A percentile compares a stretch with the other conserved stretches of the same genome.
These are phyloP conservation scores for Pontoporia blainvillei DNA, from an alignment of 2,113 vertebrate species.

Conservation along the genomic window DNA sequence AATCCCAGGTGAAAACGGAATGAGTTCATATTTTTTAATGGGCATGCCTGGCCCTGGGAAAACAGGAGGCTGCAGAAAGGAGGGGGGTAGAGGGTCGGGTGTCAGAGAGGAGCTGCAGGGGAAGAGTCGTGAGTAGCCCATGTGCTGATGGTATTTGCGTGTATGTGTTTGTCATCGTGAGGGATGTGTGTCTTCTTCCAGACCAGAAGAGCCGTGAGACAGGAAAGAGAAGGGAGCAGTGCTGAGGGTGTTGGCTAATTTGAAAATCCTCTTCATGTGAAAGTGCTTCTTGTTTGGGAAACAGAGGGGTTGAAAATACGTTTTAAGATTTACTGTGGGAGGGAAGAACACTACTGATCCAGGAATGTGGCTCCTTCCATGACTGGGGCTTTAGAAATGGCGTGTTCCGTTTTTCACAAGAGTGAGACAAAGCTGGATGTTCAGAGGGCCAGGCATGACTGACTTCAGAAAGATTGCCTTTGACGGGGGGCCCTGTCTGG, in stretches of 20 bases:
- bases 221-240: background rate
- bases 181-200: background rate
- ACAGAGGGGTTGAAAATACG: background rate
- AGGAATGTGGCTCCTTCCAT: accelerated
- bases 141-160: background rate
- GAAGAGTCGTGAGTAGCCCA: background rate
- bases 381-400: background rate
- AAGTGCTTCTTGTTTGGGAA: too few species aligned
- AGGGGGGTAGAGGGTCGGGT: background rate
- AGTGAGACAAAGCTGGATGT: background rate
- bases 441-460: too few species aligned
- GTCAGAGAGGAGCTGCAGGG: background rate
- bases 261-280: background rate
- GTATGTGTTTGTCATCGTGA: background rate
- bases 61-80: background rate
- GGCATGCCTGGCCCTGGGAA: background rate
- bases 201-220: background rate
- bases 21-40: background rate
- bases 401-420: accelerated
- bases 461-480: background rate
- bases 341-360: too few species aligned
- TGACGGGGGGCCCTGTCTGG: background rate
- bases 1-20: background rate
- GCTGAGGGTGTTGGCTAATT: background rate
- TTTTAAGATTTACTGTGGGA: background rate